phyloP scores from a whole-genome alignment of 2,888 invertebrate species.

The Catocala fraxini region DNA sequence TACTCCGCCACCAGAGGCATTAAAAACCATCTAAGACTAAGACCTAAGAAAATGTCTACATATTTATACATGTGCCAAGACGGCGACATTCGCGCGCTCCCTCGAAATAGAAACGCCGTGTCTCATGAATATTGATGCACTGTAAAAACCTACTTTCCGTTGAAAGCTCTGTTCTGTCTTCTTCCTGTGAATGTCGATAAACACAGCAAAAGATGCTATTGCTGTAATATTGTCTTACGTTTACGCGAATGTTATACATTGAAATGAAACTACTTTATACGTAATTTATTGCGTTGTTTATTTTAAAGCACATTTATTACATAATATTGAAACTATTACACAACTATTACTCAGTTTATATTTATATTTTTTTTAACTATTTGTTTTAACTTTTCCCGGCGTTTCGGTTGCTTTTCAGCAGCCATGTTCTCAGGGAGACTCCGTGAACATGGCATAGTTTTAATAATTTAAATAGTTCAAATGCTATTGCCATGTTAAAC shows the following conservation, averaged over 20 bases:
- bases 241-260: too few species aligned
- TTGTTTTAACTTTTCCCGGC: too few species aligned
- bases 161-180: slow-evolving; percentile 39
- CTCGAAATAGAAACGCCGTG: slow-evolving; percentile 48
- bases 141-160: slow-evolving; percentile 44
- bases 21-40: neutral
- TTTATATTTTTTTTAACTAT: too few species aligned
- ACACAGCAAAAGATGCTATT: slow-evolving; percentile 42
- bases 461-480: neutral
- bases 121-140: slow-evolving; percentile 51
- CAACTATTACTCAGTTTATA: too few species aligned
- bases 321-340: too few species aligned
- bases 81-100: slow-evolving; percentile 4
- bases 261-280: too few species aligned
- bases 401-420: too few species aligned
- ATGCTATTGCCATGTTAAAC: slow-evolving; percentile 20
- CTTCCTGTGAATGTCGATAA: slow-evolving; percentile 25
- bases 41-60: neutral
- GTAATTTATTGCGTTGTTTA: too few species aligned
- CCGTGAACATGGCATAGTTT: too few species aligned
- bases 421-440: too few species aligned
- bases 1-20: neutral
- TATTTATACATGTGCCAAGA: slow-evolving; percentile 3
- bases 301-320: too few species aligned
- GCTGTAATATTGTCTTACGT: slow-evolving; percentile 13